Conservation (phyloP, 2,888 invertebrate species). For the Anarsia innoxiella region DNA sequence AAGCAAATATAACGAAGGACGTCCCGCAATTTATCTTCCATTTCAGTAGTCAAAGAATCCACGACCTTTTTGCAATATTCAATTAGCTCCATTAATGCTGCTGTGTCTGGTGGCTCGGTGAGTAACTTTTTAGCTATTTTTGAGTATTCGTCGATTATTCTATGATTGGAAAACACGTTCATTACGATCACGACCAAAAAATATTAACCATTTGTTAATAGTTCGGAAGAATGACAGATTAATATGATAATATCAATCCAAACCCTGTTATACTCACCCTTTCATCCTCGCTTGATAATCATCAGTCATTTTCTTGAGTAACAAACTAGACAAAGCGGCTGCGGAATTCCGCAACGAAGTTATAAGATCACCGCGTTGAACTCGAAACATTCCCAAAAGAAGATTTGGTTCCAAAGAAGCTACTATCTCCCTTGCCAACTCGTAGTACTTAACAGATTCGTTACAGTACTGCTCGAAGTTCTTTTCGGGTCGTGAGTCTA, state of each 20-base stretch:
- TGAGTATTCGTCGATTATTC: conserved; percentile 70
- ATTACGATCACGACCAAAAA: no score
- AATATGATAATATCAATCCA: no score
- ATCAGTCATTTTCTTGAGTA: conserved; percentile 83
- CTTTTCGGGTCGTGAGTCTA: conserved; percentile 76
- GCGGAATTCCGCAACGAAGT: conserved; percentile 81
- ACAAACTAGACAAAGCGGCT: conserved; percentile 78
- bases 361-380: conserved; percentile 87
- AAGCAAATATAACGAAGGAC: conserved; percentile 85
- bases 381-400: conserved; percentile 88
- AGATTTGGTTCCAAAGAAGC: conserved; percentile 77
- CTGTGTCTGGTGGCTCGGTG: conserved; percentile 87
- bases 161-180: no score
- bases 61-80: conserved; percentile 85
- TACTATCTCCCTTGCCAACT: conserved; percentile 78
- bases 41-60: conserved; percentile 77
- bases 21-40: conserved; percentile 84
- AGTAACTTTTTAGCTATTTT: conserved; percentile 85
- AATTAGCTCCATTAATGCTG: conserved; percentile 88
- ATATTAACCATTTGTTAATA: neutral
- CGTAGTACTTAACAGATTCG: conserved; percentile 77
- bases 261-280: conserved; percentile 74
- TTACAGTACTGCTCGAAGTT: conserved; percentile 79
- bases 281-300: conserved; percentile 88
- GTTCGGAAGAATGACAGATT: neutral